A percentile compares a stretch with the other conserved stretches of the same genome.
phyloP scores from a whole-genome alignment of 2,797 vertebrate genomes.

The Muraenolepis orangiensis region DNA sequence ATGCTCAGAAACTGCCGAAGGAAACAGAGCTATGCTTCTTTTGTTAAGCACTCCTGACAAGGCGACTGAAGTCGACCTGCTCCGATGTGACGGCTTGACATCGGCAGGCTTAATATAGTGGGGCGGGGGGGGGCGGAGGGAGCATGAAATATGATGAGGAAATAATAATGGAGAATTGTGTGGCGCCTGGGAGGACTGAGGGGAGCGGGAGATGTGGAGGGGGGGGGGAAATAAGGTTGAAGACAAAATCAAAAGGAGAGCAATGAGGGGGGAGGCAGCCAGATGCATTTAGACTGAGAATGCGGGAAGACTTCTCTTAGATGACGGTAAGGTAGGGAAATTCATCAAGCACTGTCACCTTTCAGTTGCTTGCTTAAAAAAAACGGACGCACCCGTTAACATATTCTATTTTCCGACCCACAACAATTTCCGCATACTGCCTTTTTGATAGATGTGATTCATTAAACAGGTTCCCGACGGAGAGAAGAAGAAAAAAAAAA shows the following conservation, averaged over 20 bases:
- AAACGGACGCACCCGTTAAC: constrained; percentile 14
- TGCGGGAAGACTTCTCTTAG: constrained; percentile 23
- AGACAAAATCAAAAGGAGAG: constrained; percentile 25
- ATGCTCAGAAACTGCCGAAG: not conserved
- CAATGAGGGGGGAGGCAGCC: constrained; percentile 16
- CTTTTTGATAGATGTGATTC: not conserved
- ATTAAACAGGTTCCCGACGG: not conserved
- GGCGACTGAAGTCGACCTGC: constrained; percentile 1
- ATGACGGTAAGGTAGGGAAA: constrained; percentile 26
- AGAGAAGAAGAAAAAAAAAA: not conserved
- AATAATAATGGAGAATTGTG: constrained; percentile 36
- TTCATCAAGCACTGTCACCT: constrained; percentile 29
- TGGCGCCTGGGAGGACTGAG: no score
- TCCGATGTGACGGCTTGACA: constrained; percentile 10
- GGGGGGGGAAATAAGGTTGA: constrained; percentile 42
- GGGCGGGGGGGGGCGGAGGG: no score
- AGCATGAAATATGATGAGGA: constrained; percentile 4
- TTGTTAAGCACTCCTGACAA: not conserved
- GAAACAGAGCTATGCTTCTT: not conserved
- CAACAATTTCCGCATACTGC: not conserved
- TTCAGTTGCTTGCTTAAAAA: constrained; percentile 19
- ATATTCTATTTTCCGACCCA: constrained; percentile 20
- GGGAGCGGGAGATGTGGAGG: constrained; percentile 39
- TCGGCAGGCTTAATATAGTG: constrained; percentile 29
- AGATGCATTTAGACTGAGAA: constrained; percentile 46